Base-by-base conservation (phyloP, 2,888 invertebrate species). In the Hartigia nigra region DNA sequence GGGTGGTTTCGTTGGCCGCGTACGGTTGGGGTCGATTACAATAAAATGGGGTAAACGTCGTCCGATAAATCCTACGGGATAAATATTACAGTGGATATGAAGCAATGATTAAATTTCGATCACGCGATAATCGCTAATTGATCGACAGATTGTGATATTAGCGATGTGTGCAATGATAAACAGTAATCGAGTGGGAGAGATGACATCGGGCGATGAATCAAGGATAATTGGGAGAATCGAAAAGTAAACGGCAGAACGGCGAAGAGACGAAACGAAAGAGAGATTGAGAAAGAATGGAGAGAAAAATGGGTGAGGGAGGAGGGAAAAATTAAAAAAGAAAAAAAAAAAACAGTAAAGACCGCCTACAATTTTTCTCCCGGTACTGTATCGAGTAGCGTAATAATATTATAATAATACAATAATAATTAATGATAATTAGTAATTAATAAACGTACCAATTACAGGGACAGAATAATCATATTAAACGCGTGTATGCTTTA, bases 31-130 rank as follows among this genome's bases (percentile, higher is more conserved):
- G 81, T 75, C 84, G 81, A 77, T 82, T 81, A 79, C 82, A 86
- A 82, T 84, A 82, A 83, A 79, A 82, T 80, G 82, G 83, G 80
- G 84, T 80, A 80, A 84, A 82, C 82, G 84, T 80, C 78, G 85
- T 84, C 81, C 83, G 84, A 84, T 83, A 86, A 75, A 82, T 81
- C 82, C 82, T 84, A 84, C 80, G 81, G 79, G 81, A 83, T 75
- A 78, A 78, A 75, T 75, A 78, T 78, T 32, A 75, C 75, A 72
- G 34, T 77, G 70, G 70, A 23, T 23, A 55, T 55, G 39, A 5
- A 23, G 39, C 39, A 23, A 55, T 55, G 0, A 55, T 55, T 55
- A 55, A 23, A 23, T 55, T 55, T 55, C 39, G 23, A 55, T 55
- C 39, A 23, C 23, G 39, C 1, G 39, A 5, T 23, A 39, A 39